phyloP scores from a whole-genome alignment of 1,140 invertebrate species.

The Drosophila pachea region DNA sequence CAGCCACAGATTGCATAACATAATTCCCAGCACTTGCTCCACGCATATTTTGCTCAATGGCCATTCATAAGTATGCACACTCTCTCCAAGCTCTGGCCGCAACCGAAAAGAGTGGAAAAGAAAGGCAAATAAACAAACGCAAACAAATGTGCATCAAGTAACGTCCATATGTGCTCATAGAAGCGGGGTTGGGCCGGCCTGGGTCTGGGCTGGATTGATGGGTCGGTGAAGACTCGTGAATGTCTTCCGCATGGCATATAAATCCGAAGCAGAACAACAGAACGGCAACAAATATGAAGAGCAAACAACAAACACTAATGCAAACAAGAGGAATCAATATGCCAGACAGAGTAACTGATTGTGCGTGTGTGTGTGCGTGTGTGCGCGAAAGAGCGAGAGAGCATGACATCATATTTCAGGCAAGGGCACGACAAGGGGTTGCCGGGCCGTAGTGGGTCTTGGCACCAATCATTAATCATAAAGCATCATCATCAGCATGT shows the following conservation, averaged over 20 bases:
- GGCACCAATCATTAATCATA: conserved; percentile 70
- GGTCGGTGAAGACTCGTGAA: conserved; percentile 11
- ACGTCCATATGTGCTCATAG: conserved; percentile 57
- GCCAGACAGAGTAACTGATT: conserved; percentile 23
- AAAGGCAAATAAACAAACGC: conserved; percentile 63
- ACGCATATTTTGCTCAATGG: conserved; percentile 66
- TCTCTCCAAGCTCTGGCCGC: conserved; percentile 7
- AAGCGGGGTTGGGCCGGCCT: conserved; percentile 4
- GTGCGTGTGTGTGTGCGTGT: not conserved
- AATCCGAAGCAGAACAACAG: conserved; percentile 48
- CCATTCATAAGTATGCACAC: conserved; percentile 51
- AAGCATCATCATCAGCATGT: conserved; percentile 65
- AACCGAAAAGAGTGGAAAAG: conserved; percentile 43
- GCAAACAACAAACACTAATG: conserved; percentile 66
- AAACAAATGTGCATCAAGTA: conserved; percentile 68
- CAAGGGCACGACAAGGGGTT: not conserved
- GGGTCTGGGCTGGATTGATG: not conserved
- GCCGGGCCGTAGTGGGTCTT: conserved; percentile 35
- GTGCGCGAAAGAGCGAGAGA: not conserved
- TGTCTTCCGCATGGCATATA: conserved; percentile 41
- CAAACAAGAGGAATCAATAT: conserved; percentile 66
- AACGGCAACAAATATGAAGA: conserved; percentile 62
- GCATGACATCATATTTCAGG: conserved; percentile 32
- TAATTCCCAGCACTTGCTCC: conserved; percentile 61
- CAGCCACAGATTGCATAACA: conserved; percentile 15